Base-by-base conservation (phyloP, 2,113 vertebrate species). In the Pangasianodon hypophthalmus region DNA sequence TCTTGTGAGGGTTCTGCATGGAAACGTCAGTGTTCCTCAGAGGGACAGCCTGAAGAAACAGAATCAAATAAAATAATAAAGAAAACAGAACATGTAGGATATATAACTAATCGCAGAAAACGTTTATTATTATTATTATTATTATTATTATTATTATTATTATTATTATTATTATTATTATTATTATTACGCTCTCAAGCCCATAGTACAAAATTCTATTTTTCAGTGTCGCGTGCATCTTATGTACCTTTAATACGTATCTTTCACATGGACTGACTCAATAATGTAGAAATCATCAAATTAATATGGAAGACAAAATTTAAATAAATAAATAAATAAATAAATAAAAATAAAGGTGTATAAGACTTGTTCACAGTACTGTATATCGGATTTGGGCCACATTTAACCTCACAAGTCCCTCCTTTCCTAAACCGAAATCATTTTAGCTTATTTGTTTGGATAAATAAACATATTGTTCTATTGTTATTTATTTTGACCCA, bases 161-260 rank as follows among this genome's bases (percentile, higher is more conserved):
- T 44, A 79, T 79, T 21, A 54, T 82, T n/a, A 82, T 82, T n/a
- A 54, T 82, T n/a, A 50, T 80, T 48, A 50, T 80, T 50, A 80
- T 80, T 80, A 50, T 80, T 50, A 50, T 80, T 50, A n/a, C 4
- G 37, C 26, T 64, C 62, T 29, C 9, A 64, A 26, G 29, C 26
- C 29, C 29, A 26, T 64, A 29, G 62, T 64, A 3, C 62, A 64
- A 29, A 41, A 71, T 73, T 67, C 11, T 21, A 44, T 19, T 6
- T 75, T 44, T 75, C 18, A 75, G 8, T 75, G 71, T 10, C 44
- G 32, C 37, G 0, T 44, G 32, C 37, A 0, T 75, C 2, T 6
- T 13, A 4, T 24, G 21, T 29, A 48, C 10, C 21, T 79, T 48
- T 79, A 75, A 44, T 24, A 24, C 19, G 21, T 9, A 3, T 79